These are phyloP conservation scores for Odontomachus brunneus DNA, from an alignment of 1,140 invertebrate species.

Conservation along the genomic window DNA sequence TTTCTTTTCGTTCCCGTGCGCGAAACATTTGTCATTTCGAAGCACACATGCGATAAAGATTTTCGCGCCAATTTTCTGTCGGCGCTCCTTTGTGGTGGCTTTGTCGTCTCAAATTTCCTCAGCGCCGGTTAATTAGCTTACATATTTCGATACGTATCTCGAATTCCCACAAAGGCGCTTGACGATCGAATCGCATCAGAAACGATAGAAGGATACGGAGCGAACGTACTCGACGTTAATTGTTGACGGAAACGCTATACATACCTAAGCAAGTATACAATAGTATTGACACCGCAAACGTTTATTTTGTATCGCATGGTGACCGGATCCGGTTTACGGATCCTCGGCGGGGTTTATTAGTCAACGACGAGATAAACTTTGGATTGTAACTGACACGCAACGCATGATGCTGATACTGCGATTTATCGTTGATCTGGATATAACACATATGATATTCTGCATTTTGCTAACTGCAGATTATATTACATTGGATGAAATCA, in stretches of 20 bases:
- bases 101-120: conserved; percentile 4
- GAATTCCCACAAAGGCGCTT: not conserved
- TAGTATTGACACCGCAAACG: conserved; percentile 35
- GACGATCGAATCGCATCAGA: conserved; percentile 38
- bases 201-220: conserved; percentile 17
- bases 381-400: not conserved
- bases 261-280: conserved; percentile 20
- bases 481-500: not conserved
- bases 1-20: not conserved
- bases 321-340: not conserved
- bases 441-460: conserved; percentile 8
- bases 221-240: conserved; percentile 14
- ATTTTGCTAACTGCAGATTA: conserved; percentile 10
- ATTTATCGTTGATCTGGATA: conserved; percentile 21
- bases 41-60: not conserved
- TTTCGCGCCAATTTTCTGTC: conserved; percentile 8
- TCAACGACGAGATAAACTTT: conserved; percentile 29
- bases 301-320: conserved; percentile 25
- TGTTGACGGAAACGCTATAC: conserved; percentile 29
- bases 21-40: not conserved
- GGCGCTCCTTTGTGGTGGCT: not conserved
- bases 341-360: conserved; percentile 21
- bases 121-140: conserved; percentile 10
- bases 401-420: not conserved
- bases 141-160: not conserved